These are phyloP conservation scores for Pseudopodoces humilis DNA, from an alignment of 2,113 vertebrate genomes.

Conservation along the genomic window DNA sequence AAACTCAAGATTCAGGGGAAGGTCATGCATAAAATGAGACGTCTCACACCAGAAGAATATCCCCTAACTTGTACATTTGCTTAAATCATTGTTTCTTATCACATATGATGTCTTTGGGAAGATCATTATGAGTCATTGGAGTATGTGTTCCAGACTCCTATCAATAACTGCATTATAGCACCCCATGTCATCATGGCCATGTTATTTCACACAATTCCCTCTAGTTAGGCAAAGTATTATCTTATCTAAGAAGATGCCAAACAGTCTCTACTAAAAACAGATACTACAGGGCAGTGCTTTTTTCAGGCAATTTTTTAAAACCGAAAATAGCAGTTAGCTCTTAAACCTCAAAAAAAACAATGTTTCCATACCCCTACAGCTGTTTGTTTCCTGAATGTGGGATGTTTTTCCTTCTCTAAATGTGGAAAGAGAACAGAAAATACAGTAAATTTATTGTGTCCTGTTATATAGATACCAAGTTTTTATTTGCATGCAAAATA, in stretches of 20 bases:
- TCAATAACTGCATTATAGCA: background rate
- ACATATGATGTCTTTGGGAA: background rate
- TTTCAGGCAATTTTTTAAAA: background rate
- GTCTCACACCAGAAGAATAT: background rate
- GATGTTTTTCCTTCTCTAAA: background rate
- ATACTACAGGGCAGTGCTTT: background rate
- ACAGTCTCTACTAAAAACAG: background rate
- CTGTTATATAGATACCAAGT: background rate
- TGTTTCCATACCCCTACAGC: background rate
- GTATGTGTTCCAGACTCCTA: background rate
- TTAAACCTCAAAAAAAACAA: background rate
- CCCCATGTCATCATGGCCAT: background rate
- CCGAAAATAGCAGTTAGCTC: background rate
- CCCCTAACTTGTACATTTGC: background rate
- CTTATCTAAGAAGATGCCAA: slow-evolving; percentile 22
- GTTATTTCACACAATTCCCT: slow-evolving; percentile 16
- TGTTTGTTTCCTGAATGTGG: background rate
- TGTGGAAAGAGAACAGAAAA: background rate
- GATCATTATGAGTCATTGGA: background rate
- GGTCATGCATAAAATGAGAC: background rate
- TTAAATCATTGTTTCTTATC: background rate
- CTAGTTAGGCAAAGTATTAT: background rate
- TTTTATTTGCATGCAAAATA: background rate
- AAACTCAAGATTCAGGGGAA: background rate
- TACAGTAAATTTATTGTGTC: background rate